Base-by-base conservation (phyloP, 2,888 invertebrate genomes). In the Mantis religiosa region DNA sequence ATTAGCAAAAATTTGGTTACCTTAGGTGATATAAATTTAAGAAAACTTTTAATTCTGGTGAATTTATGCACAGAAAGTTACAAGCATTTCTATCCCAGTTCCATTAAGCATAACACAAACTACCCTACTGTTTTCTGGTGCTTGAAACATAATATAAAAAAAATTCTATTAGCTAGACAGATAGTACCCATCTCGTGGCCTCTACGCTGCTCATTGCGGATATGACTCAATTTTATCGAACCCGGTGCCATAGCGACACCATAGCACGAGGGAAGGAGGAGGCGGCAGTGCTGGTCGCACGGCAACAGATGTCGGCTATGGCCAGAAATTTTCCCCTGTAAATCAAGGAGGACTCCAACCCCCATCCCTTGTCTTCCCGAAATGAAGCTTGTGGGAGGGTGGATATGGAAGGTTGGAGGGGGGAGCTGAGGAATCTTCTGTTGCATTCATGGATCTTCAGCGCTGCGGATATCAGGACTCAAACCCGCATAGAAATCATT, bases 231-330 rank as follows among this genome's bases (percentile, higher is more conserved):
- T 71, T 71, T 71, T 71, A 71, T 71, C 54, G 54, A 71, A 71
- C 54, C 54, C 54, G 20, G 54, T 71, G 6, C 54, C 54, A 71
- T 20, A 71, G 54, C 54, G 54, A 71, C 54, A 71, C 54, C 25
- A 14, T 71, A 71, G 25, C 54, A 71, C 54, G 54, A 71, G 54
- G 54, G 20, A 71, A 71, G 54, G 54, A 71, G 54, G 54, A 71
- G 54, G 54, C 54, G 54, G 54, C 54, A 71, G 54, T 71, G 54
- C 54, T 71, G 54, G 54, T 71, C 54, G 54, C 54, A 6, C 47
- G 85, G 83, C 71, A 81, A 34, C 86, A 82, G 88, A 82, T 87
- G 87, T 87, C 87, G 28, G 87, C 87, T 87, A 87, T 87, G 81
- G 87, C 87, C 34, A 30, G 87, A 87, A 82, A 87, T 87, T 82